Evolutionary conservation across 2,888 invertebrate species (phyloP), one percentile per base, ranked within the genome.

Genomic region (Leptopilina syphax): DNA sequence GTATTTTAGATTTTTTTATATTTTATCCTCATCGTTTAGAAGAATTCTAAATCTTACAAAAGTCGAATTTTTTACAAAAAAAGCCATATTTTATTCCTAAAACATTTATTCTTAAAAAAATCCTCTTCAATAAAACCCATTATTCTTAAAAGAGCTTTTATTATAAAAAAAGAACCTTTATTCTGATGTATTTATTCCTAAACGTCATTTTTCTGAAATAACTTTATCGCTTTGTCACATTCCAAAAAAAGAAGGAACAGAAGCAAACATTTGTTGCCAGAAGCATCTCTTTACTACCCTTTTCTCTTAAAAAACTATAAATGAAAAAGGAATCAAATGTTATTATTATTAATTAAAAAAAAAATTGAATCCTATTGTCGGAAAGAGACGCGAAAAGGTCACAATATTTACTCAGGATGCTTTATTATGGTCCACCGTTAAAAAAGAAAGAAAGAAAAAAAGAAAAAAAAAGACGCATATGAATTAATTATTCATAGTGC

Each of bases 331-430:
- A 73, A 73, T 73, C 73, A 73, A 73, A 73, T 50, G 10, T 73
- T 73, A 60, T 34, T 12, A 57, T 73, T 73, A 57, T n/a, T 27
- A 54, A 34, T 10, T 8, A 54, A 73, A n/a, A 54, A 54, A 27
- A 50, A 12, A 24, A 18, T 18, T 65, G 9, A 65, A 65, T 70
- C 34, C 27, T 70, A 70, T 34, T 73, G 57, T 57, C 54, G 18
- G n/a, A 57, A 57, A 87, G 85, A 90, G 86, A 90, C 87, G 90
- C 88, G 86, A 88, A 90, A 91, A 91, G 88, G 87, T 92, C 90
- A 92, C 91, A 92, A 92, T 92, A 92, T 92, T 91, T 92, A 92
- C 92, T 92, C 92, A 92, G 92, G 91, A 92, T 91, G 89, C 89
- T 92, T 91, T 89, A 89, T 92, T 91, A 91, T 89, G 88, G 86